phyloP scores from a whole-genome alignment of 2,797 vertebrate species.

The Sebastes umbrosus region DNA sequence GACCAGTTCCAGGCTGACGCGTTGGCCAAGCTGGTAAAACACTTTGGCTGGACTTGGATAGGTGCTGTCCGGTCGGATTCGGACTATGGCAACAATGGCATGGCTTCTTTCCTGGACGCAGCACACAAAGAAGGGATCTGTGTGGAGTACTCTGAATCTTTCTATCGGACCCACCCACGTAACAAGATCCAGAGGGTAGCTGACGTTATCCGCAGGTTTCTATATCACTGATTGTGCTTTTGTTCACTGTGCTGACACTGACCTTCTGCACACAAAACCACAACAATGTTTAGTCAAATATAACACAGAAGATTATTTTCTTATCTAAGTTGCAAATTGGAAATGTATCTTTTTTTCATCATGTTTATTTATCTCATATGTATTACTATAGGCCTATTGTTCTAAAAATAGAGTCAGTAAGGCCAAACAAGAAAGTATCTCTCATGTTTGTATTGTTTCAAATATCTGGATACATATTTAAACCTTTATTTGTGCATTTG shows the following conservation, averaged over 20 bases:
- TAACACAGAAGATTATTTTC: no score
- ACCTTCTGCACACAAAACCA: not conserved
- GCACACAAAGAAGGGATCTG: constrained; percentile 72
- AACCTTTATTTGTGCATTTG: no score
- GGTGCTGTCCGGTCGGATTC: constrained; percentile 76
- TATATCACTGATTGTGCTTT: not conserved
- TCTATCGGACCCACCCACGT: constrained; percentile 57
- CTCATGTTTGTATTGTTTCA: not conserved
- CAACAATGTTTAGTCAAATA: not conserved
- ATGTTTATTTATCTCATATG: not conserved
- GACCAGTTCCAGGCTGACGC: constrained; percentile 77
- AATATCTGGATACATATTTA: not conserved
- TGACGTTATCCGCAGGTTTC: constrained; percentile 66
- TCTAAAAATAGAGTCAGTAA: not conserved
- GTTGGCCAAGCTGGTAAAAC: constrained; percentile 74
- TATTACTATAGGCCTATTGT: not conserved
- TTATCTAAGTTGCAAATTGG: not conserved
- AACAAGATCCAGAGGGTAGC: constrained; percentile 67
- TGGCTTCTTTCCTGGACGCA: constrained; percentile 68
- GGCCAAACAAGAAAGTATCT: not conserved
- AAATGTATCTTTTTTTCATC: not conserved
- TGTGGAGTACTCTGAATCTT: constrained; percentile 73
- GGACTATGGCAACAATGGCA: constrained; percentile 79
- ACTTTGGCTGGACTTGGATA: constrained; percentile 84
- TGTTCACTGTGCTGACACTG: not conserved